Evolutionary conservation across 2,888 invertebrate species (phyloP).

Genomic region (Drosophila greeni): DNA sequence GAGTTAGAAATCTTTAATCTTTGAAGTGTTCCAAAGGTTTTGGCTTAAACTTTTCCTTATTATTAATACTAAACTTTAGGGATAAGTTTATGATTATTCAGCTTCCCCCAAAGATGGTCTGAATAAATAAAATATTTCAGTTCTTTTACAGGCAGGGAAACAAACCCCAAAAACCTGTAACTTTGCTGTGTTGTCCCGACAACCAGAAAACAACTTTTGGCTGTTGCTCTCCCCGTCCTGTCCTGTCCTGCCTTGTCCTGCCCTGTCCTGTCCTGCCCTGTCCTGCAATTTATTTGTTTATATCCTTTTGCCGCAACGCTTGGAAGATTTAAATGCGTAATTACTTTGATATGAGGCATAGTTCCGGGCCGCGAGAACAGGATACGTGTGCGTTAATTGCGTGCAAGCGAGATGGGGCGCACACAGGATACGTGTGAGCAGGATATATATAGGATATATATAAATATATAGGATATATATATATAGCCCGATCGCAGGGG

Average conservation of each 20-base stretch:
- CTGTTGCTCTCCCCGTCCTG: background rate
- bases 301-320: constrained; percentile 63
- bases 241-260: no score
- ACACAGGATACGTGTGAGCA: background rate
- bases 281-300: constrained; percentile 5
- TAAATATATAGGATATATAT: no score
- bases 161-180: constrained; percentile 19
- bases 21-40: background rate
- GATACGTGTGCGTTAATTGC: constrained; percentile 66
- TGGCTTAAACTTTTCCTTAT: background rate
- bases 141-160: background rate
- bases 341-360: constrained; percentile 73
- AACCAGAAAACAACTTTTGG: constrained; percentile 53
- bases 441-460: constrained; percentile 5
- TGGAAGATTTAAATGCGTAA: constrained; percentile 73
- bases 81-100: background rate
- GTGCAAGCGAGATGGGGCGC: constrained; percentile 37
- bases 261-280: no score
- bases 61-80: background rate
- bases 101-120: background rate
- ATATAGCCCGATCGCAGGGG: constrained; percentile 10
- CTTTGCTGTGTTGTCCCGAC: constrained; percentile 47
- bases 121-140: background rate
- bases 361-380: constrained; percentile 63
- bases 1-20: background rate